phyloP scores from a whole-genome alignment of 2,113 vertebrate species.

The Orcinus orca region DNA sequence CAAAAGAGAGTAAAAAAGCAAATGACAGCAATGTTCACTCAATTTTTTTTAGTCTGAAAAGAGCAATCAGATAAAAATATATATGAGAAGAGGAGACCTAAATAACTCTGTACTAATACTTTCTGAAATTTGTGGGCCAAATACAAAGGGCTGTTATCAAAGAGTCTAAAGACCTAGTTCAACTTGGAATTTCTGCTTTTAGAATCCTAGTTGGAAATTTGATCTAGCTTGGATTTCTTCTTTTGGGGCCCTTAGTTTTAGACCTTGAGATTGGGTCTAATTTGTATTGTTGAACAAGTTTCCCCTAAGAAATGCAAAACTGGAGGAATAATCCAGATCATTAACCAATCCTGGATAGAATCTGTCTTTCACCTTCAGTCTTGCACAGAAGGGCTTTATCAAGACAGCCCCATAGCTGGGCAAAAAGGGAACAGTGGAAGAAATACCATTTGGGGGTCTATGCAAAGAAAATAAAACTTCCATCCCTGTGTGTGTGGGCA shows the following conservation, averaged over 20 bases:
- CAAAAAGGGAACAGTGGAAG: neutral
- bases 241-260: neutral
- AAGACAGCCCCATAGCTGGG: neutral
- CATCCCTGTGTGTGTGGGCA: neutral
- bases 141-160: neutral
- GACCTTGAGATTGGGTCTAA: neutral
- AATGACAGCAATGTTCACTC: neutral
- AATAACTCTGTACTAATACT: neutral
- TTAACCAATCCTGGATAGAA: neutral
- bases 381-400: conserved; percentile 35
- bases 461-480: conserved; percentile 26
- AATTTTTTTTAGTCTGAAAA: conserved; percentile 44
- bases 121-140: neutral
- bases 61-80: conserved; percentile 5
- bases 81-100: neutral
- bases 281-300: neutral
- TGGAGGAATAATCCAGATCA: neutral
- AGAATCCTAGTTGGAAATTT: conserved; percentile 12
- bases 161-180: neutral
- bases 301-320: conserved; percentile 7
- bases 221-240: neutral
- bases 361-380: neutral
- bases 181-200: conserved; percentile 37
- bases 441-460: neutral
- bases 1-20: neutral